Percentiles rank a stretch among this genome's conserved stretches.
Conservation (phyloP, 1,140 invertebrate species). For the Schmidtea mediterranea region DNA sequence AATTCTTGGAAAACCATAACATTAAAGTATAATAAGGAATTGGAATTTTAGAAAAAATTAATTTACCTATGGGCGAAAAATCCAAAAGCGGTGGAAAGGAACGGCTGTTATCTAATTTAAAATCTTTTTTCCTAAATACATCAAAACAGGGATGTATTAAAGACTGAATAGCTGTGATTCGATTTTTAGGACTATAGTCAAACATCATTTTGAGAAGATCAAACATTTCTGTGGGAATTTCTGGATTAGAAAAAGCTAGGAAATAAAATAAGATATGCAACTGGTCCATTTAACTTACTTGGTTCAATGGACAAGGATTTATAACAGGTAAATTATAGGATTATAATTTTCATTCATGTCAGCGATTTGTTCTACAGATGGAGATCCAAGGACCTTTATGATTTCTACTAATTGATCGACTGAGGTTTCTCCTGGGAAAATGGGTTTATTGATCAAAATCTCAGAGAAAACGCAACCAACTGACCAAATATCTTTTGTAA, state of each 20-base stretch:
- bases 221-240: neutral
- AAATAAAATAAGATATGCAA: neutral
- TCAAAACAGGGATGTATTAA: slow-evolving; percentile 5
- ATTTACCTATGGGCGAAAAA: neutral
- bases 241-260: neutral
- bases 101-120: slow-evolving; percentile 7
- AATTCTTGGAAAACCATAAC: no score
- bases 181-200: slow-evolving; percentile 9
- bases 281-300: neutral
- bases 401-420: slow-evolving; percentile 9
- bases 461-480: slow-evolving; percentile 8
- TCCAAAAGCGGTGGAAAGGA: slow-evolving; percentile 5
- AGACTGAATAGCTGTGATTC: slow-evolving; percentile 4
- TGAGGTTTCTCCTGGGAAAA: slow-evolving; percentile 7
- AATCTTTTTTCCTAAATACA: neutral
- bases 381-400: slow-evolving; percentile 9
- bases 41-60: no score
- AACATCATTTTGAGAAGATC: slow-evolving; percentile 8
- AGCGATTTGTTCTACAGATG: slow-evolving; percentile 1
- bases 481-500: slow-evolving; percentile 8
- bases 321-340: slow-evolving; percentile 6
- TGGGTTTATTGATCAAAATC: slow-evolving; percentile 7
- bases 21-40: no score
- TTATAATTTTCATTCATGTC: slow-evolving; percentile 9
- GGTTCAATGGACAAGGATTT: neutral